These are phyloP conservation scores for Vidua chalybeata DNA, from an alignment of 2,113 vertebrate species.

Conservation along the genomic window DNA sequence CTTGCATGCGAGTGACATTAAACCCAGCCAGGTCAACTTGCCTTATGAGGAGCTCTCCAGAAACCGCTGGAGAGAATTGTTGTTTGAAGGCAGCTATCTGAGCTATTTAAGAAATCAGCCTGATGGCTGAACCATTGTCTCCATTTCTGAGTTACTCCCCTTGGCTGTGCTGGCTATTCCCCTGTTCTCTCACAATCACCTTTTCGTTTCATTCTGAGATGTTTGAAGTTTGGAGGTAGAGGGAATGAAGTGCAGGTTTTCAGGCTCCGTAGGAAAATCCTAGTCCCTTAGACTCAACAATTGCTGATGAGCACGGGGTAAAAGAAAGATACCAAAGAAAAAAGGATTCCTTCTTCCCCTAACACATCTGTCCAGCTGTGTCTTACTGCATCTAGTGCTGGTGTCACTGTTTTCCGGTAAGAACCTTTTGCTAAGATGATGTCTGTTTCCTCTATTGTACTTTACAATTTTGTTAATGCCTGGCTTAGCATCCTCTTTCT, in stretches of 20 bases:
- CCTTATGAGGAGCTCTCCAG: neutral
- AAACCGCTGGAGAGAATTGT: constrained; percentile 14
- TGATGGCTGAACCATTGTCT: neutral
- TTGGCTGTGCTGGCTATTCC: neutral
- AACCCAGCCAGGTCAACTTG: constrained; percentile 6
- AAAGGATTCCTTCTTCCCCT: neutral
- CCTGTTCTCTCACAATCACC: neutral
- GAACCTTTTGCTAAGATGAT: neutral
- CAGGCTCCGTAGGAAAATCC: neutral
- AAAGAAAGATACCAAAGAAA: neutral
- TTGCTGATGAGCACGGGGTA: neutral
- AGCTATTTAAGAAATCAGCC: constrained; percentile 10
- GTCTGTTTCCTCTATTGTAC: neutral
- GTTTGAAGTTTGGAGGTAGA: neutral
- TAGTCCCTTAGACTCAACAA: neutral
- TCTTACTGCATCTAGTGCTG: neutral
- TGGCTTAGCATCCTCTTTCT: neutral
- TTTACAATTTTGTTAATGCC: neutral
- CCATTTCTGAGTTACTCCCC: neutral
- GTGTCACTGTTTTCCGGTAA: neutral
- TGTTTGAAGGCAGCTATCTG: neutral
- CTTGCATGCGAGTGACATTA: neutral
- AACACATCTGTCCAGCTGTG: neutral
- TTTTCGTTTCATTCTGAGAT: neutral
- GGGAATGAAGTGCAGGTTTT: neutral